These are phyloP conservation scores for Drosophila yakuba DNA, from an alignment of 1,140 invertebrate species.

Conservation along the genomic window DNA sequence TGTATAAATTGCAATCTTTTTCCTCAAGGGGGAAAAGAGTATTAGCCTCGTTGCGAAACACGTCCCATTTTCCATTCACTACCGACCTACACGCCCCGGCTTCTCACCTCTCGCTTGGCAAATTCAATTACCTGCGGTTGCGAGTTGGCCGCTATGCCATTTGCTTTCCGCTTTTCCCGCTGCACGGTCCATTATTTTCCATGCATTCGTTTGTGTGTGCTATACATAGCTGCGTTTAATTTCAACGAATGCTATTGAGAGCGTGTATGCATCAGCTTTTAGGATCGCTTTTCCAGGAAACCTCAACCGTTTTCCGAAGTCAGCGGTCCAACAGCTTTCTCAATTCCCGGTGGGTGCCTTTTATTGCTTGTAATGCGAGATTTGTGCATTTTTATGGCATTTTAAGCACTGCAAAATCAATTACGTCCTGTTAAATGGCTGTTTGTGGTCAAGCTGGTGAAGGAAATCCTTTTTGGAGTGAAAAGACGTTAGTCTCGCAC, in stretches of 20 bases:
- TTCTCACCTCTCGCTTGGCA: constrained; percentile 20
- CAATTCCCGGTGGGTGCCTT: constrained; percentile 25
- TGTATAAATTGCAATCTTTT: too few relatives aligned
- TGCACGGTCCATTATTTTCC: constrained; percentile 58
- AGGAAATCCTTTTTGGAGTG: neutral
- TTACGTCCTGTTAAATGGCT: constrained; percentile 57
- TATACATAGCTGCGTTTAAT: constrained; percentile 53
- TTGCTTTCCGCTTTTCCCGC: constrained; percentile 18
- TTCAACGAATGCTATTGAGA: constrained; percentile 6
- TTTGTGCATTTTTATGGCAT: constrained; percentile 67
- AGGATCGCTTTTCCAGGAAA: constrained; percentile 7
- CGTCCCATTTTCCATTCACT: neutral
- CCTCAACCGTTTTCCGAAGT: neutral
- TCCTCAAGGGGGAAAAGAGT: constrained; percentile 6
- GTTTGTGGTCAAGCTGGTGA: constrained; percentile 48
- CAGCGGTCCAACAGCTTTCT: neutral
- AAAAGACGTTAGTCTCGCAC: neutral
- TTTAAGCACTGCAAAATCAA: constrained; percentile 70
- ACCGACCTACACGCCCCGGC: neutral
- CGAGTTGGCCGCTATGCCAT: constrained; percentile 42
- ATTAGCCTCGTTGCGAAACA: constrained; percentile 3
- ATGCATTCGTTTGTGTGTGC: constrained; percentile 22
- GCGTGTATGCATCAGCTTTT: constrained; percentile 40
- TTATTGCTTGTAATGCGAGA: constrained; percentile 59
- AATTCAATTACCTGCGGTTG: constrained; percentile 72